Evolutionary conservation across 2,797 vertebrate genomes (phyloP), one percentile per base, ranked within the genome.

Genomic region (Paedocypris micromegethes): DNA sequence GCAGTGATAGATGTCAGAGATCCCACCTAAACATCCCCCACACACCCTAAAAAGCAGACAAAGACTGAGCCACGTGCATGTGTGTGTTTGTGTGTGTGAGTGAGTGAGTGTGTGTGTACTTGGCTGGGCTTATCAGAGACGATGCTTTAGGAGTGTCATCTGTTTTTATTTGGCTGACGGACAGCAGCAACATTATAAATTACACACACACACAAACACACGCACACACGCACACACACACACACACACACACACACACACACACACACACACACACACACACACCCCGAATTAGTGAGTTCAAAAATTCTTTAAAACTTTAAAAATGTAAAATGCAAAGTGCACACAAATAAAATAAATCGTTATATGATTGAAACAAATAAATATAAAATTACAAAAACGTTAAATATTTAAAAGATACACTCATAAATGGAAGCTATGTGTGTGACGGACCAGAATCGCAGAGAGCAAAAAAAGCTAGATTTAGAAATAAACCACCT

Each of bases 1-100:
- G 66, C 72, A 44, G 72, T 88, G 85, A 90, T 88, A 88, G 87
- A 87, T 79, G 81, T 65, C 64, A 65, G 46, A 67, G 63, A 52
- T 58, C 55, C 67, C 72, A 75, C 66, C 76, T 60, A 67, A 64
- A 69, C 65, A 68, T 53, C 76, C 64, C 51, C 58, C 54, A 58
- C 49, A 57, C 23, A 65, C 58, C 43, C 52, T 40, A 41, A 44
- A 60, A n/a, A 9, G 53, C 50, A 70, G 48, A 72, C 63, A 74
- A 73, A 73, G 58, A 70, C 9, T 57, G 41, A 67, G 7, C 37
- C 5, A 4, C 58, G 6, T 58, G 43, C 58, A 58, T 62, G 68
- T 59, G 63, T 74, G 41, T 73, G 62, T 67, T 46, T 70, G 52
- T 67, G 68, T 62, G 58, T 52, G 49, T 73, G 59, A 40, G 45